phyloP scores from a whole-genome alignment of 1,140 invertebrate species.

The Heliconius nattereri region DNA sequence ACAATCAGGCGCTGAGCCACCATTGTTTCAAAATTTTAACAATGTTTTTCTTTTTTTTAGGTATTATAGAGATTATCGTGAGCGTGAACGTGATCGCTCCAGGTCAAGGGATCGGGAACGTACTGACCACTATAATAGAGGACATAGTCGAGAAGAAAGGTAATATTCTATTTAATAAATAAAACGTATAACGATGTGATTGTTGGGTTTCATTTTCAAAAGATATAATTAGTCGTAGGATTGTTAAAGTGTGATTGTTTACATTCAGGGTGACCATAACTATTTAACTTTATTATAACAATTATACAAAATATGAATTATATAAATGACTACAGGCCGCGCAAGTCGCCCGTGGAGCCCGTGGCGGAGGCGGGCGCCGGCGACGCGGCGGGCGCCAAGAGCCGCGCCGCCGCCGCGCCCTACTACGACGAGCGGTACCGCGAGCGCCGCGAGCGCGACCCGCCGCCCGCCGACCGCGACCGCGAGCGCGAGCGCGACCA shows the following conservation, averaged over 20 bases:
- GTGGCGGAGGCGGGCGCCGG: conserved; percentile 72
- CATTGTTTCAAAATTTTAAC: neutral
- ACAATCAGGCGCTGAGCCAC: no score
- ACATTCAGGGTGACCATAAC: no score
- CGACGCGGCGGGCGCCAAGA: conserved; percentile 81
- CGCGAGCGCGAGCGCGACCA: conserved; percentile 86
- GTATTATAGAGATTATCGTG: conserved; percentile 83
- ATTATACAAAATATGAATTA: no score
- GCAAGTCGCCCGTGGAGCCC: conserved; percentile 82
- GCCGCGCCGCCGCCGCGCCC: conserved; percentile 83
- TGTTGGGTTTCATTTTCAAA: no score
- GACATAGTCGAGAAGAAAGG: conserved; percentile 89
- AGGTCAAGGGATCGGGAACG: conserved; percentile 81
- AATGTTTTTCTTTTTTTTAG: conserved; percentile 46
- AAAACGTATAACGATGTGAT: no score
- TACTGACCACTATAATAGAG: conserved; percentile 80
- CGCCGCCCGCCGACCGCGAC: conserved; percentile 83
- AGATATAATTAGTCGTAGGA: no score
- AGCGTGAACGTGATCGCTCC: conserved; percentile 82
- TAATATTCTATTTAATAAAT: conserved; percentile 47
- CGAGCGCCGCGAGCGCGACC: conserved; percentile 85
- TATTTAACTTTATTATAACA: no score
- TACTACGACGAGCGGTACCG: conserved; percentile 92
- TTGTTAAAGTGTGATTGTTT: no score
- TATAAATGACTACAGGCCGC: conserved; percentile 73